Percentiles rank a stretch among this genome's conserved stretches.
These are phyloP conservation scores for Drosophila bifasciata DNA, from an alignment of 1,140 invertebrate species.

Conservation along the genomic window DNA sequence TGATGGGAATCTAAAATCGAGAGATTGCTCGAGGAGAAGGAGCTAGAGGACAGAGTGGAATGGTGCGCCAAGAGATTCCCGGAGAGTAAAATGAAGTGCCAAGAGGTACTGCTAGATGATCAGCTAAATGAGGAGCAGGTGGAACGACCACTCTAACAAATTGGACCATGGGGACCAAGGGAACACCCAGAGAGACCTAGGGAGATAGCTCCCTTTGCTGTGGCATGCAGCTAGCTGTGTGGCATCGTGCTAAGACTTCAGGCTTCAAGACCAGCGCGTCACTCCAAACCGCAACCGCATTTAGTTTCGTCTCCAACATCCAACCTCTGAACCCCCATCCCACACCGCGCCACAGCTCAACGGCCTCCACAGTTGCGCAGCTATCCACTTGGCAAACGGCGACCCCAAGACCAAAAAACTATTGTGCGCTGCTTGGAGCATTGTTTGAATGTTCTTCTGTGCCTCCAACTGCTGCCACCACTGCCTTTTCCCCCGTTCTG, in stretches of 20 bases:
- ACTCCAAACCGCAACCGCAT: conserved; percentile 68
- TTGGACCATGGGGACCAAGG: conserved; percentile 50
- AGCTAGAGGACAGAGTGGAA: neutral
- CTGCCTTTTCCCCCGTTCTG: neutral
- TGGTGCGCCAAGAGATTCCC: conserved; percentile 21
- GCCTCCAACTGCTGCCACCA: conserved; percentile 17
- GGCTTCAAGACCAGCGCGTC: conserved; percentile 60
- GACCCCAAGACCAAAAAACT: conserved; percentile 61
- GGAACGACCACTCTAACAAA: conserved; percentile 64
- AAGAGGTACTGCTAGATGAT: conserved; percentile 20
- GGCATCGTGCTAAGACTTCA: conserved; percentile 52
- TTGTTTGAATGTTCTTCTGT: conserved; percentile 62
- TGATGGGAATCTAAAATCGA: conserved; percentile 1
- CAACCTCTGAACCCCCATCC: neutral
- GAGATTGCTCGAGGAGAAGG: conserved; percentile 9
- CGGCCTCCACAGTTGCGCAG: conserved; percentile 6
- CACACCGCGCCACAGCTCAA: neutral
- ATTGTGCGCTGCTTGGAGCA: conserved; percentile 64
- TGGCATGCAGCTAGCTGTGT: conserved; percentile 21
- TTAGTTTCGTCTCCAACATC: conserved; percentile 37
- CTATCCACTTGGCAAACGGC: conserved; percentile 39
- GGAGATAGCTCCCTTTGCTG: conserved; percentile 7
- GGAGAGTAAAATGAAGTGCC: conserved; percentile 31
- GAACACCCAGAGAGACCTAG: neutral
- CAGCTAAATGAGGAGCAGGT: conserved; percentile 26